Conservation (phyloP, 2,113 vertebrate genomes). For the Eolophus roseicapilla region DNA sequence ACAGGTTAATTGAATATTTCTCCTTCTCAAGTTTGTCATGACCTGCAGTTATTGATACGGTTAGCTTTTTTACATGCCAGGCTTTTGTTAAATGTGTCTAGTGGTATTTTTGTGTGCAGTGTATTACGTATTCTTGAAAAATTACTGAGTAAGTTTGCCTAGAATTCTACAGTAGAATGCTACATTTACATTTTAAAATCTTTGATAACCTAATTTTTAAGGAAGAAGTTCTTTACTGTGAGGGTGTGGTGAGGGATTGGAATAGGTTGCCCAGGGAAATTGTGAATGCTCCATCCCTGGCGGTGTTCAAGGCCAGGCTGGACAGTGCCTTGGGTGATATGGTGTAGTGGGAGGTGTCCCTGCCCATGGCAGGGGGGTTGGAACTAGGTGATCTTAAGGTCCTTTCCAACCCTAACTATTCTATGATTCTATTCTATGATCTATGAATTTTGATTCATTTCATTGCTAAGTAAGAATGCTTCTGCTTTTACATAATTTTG, state of each 20-base stretch:
- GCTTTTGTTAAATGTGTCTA: not conserved
- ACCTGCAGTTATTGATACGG: not conserved
- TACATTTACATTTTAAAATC: not conserved
- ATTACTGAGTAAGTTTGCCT: not conserved
- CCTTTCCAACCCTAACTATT: too few relatives aligned
- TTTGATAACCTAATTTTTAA: not conserved
- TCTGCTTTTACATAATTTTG: not conserved
- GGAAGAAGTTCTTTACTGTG: too few relatives aligned
- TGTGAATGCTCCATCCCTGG: too few relatives aligned
- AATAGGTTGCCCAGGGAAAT: too few relatives aligned
- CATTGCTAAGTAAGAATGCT: not conserved
- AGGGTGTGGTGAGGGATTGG: too few relatives aligned
- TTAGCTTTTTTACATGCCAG: not conserved
- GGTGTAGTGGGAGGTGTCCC: too few relatives aligned
- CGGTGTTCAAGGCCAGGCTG: too few relatives aligned
- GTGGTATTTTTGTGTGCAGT: not conserved
- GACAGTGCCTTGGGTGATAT: too few relatives aligned
- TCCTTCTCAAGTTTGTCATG: not conserved
- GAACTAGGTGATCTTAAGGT: too few relatives aligned
- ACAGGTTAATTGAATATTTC: too few relatives aligned
- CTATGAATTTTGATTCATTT: not conserved
- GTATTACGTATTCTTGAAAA: not conserved
- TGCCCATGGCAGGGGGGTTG: too few relatives aligned
- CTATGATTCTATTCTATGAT: too few relatives aligned
- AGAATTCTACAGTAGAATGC: not conserved